These are phyloP conservation scores for Syritta pipiens DNA, from an alignment of 2,888 invertebrate genomes.

Conservation along the genomic window DNA sequence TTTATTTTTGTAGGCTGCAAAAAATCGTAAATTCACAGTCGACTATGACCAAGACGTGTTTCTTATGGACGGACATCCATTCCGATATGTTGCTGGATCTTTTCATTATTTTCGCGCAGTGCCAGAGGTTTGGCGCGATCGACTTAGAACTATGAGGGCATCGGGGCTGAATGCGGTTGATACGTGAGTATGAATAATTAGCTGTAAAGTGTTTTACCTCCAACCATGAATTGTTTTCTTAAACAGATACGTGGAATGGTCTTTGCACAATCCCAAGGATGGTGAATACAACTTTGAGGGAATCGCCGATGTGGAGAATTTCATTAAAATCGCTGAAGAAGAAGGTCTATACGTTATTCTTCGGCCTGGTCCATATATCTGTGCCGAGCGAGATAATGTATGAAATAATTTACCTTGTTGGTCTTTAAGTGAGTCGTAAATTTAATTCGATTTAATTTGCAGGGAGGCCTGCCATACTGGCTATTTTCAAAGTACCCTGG, in stretches of 20 bases:
- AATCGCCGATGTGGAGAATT: conserved; percentile 85
- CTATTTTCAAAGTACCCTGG: conserved; percentile 81
- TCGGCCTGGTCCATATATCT: conserved; percentile 94
- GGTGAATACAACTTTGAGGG: conserved; percentile 83
- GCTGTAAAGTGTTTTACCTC: neutral
- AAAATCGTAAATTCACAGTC: conserved; percentile 77
- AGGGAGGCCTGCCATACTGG: conserved; percentile 91
- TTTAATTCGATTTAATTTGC: conserved; percentile 59
- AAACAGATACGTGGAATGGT: conserved; percentile 90
- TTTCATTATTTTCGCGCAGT: conserved; percentile 94
- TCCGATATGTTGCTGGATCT: conserved; percentile 87
- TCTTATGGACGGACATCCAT: conserved; percentile 85
- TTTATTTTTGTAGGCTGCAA: conserved; percentile 19
- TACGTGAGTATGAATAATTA: conserved; percentile 82
- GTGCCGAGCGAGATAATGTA: conserved; percentile 91
- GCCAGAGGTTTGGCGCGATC: conserved; percentile 87
- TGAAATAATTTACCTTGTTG: neutral
- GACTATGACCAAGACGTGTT: conserved; percentile 83
- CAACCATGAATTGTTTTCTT: neutral
- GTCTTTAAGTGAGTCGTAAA: neutral
- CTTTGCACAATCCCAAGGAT: conserved; percentile 89
- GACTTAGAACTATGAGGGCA: conserved; percentile 86
- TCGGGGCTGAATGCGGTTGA: conserved; percentile 92
- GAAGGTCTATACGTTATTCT: conserved; percentile 90
- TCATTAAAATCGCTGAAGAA: conserved; percentile 86